Evolutionary conservation across 2,888 invertebrate species (phyloP).

Genomic region (Yponomeuta malinellus): DNA sequence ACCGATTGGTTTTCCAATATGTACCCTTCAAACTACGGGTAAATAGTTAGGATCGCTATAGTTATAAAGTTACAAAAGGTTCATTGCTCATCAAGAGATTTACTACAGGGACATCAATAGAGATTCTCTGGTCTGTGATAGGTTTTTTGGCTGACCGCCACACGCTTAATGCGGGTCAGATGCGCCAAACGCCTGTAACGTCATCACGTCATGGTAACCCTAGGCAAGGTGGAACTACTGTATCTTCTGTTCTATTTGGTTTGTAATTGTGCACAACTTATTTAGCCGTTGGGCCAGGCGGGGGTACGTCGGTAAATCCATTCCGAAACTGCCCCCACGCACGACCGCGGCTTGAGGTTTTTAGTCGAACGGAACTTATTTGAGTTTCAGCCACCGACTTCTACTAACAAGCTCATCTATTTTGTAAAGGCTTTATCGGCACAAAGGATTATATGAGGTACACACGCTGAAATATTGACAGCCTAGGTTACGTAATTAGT

Average conservation of each 20-base stretch:
- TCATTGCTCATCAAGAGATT: no score
- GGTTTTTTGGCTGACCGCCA: no score
- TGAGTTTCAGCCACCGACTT: neutral
- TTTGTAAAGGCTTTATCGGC: neutral
- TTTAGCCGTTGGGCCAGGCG: constrained; percentile 4
- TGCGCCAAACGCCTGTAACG: no score
- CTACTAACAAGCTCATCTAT: neutral
- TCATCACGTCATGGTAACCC: no score
- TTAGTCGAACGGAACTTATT: neutral
- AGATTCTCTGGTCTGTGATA: no score
- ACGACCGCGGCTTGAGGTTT: neutral
- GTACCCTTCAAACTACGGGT: constrained; percentile 8
- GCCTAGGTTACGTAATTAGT: no score
- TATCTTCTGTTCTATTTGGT: neutral
- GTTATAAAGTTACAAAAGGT: no score
- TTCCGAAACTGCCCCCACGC: neutral
- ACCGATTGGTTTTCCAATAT: constrained; percentile 1
- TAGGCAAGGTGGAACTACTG: neutral
- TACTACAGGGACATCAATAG: no score
- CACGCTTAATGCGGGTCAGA: no score
- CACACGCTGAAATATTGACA: no score
- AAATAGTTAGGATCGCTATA: no score
- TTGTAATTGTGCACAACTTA: constrained; percentile 5
- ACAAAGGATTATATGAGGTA: no score
- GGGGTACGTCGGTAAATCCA: constrained; percentile 6